These are phyloP conservation scores for Trogon surrucura DNA, from an alignment of 2,113 vertebrate genomes.

Conservation along the genomic window DNA sequence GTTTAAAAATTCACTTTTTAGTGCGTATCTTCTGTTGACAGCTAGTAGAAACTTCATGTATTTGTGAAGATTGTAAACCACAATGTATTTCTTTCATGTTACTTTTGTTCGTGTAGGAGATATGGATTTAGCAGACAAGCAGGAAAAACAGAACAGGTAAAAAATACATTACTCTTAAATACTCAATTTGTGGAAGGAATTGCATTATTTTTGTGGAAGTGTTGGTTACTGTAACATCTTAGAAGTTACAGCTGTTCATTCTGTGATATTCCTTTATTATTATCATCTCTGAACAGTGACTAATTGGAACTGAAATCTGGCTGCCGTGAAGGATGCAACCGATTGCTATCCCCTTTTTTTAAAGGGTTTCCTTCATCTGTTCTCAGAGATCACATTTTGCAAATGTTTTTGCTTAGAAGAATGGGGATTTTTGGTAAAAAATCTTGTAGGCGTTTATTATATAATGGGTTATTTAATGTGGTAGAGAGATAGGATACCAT, in stretches of 20 bases:
- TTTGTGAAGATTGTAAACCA: not conserved
- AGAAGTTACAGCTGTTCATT: too few relatives aligned
- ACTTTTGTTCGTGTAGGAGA: slow-evolving; percentile 74
- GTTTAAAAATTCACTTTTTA: not conserved
- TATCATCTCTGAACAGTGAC: not conserved
- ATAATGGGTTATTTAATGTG: not conserved
- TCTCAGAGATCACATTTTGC: not conserved
- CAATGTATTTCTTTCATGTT: not conserved
- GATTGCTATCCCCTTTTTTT: not conserved
- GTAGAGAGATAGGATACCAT: not conserved
- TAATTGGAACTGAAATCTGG: not conserved
- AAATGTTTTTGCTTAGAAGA: not conserved
- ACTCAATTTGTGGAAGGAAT: not conserved
- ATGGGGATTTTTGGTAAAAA: not conserved
- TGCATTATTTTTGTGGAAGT: not conserved
- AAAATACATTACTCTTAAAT: not conserved
- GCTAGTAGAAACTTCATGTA: not conserved
- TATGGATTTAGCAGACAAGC: slow-evolving; percentile 89
- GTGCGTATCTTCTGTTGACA: not conserved
- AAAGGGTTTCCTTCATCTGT: not conserved
- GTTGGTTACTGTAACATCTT: not conserved
- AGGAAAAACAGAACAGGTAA: slow-evolving; percentile 86
- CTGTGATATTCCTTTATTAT: not conserved
- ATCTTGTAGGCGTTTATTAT: not conserved
- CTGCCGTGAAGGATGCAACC: not conserved